These are phyloP conservation scores for Zalophus californianus DNA, from an alignment of 2,797 vertebrate species.

Conservation along the genomic window DNA sequence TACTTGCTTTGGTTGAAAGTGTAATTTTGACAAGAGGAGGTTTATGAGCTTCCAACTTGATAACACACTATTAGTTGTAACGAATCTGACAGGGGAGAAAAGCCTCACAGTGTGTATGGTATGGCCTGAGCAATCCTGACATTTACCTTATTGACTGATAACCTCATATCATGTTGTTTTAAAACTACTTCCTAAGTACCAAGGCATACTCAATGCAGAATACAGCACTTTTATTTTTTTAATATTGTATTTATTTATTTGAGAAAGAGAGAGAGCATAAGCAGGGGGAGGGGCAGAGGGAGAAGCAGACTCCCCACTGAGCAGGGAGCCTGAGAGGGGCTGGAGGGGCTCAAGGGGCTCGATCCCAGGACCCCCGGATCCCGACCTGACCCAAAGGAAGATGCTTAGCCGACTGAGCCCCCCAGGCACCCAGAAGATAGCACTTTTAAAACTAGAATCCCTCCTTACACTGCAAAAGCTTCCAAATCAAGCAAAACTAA, in stretches of 20 bases:
- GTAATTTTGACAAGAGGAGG: background rate
- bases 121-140: background rate
- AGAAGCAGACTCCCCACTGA: background rate
- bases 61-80: background rate
- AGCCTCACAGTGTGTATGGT: background rate
- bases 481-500: slow-evolving; percentile 18
- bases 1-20: slow-evolving; percentile 34
- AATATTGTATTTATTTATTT: background rate
- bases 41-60: background rate
- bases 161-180: background rate
- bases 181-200: background rate
- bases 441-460: background rate
- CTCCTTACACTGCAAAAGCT: background rate
- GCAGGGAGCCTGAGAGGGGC: background rate
- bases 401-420: background rate
- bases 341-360: background rate
- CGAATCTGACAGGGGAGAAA: background rate
- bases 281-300: too few species aligned
- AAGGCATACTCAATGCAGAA: background rate
- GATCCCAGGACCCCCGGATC: background rate
- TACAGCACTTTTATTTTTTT: background rate
- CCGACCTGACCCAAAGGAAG: background rate
- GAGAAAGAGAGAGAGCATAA: background rate
- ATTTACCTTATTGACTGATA: background rate
- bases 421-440: background rate